Evolutionary conservation across 2,113 vertebrate species (phyloP), one percentile per base, ranked within the genome.

Genomic region (Prochilodus magdalenae): DNA sequence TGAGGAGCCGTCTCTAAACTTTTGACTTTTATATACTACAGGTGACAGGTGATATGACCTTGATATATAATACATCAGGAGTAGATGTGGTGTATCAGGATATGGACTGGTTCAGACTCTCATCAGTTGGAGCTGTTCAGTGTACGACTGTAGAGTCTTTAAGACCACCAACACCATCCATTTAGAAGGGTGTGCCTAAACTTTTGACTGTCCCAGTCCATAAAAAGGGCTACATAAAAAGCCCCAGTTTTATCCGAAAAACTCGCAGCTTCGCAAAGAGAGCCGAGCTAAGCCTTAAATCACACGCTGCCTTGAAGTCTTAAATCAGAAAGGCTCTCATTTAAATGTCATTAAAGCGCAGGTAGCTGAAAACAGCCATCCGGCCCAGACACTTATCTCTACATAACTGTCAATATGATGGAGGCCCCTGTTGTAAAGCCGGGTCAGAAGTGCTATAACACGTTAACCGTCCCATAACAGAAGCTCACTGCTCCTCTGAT

Each of bases 351-450:
- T 72, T 62, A 72, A 70, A 71, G 63, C 33, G 63, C n/a, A 51
- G 63, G 71, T 66, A 55, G 59, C 44, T 74, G 71, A 74, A 73
- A 74, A 74, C 51, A 74, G 57, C 44, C 30, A 66, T 74, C 47
- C 66, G 55, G 29, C 44, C 60, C 55, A 55, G 44, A 73, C 29
- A 47, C n/a, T 8, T 47, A 44, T 53, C 57, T 53, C 79, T 73
- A 40, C 57, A 66, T 81, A 74, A 74, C 79, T 74, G 79, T 51
- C 59, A 81, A 49, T 18, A 36, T 81, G 71, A 81, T 74, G 59
- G 59, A 81, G 55, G 27, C 26, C 70, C 60, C n/a, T 26, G 60
- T n/a, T 74, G 59, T 81, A 81, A 81, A 81, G 57, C 33, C 49
- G 26, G 49, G 67, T 79, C 33, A 65, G 65, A 65, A 40, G 47